Evolutionary conservation across 2,113 vertebrate species (phyloP).

Genomic region (Bettongia penicillata): DNA sequence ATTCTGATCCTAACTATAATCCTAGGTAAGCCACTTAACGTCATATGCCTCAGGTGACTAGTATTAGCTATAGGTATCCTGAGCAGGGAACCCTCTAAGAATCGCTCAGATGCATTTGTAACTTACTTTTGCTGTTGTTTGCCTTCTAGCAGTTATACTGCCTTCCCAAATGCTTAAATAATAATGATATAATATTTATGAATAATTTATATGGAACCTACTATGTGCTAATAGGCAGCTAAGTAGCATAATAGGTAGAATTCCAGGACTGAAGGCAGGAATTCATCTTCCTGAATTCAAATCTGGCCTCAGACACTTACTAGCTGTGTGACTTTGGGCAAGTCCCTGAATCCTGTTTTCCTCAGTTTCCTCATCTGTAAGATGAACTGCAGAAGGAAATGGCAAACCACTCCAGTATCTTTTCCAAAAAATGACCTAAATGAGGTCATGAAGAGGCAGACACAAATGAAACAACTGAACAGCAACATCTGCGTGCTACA

Average conservation of each 20-base stretch:
- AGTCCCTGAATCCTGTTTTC: background rate
- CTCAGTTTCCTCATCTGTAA: background rate
- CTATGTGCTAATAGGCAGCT: background rate
- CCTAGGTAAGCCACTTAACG: background rate
- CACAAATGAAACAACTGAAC: background rate
- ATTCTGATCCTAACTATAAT: background rate
- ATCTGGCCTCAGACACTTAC: background rate
- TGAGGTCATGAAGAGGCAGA: background rate
- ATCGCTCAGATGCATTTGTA: background rate
- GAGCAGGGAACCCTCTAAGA: background rate
- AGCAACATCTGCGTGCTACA: background rate
- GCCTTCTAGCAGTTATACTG: background rate
- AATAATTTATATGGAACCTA: background rate
- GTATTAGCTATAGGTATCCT: background rate
- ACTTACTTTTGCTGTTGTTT: background rate
- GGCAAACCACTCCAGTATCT: background rate
- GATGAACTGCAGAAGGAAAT: background rate
- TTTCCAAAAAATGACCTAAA: too few relatives aligned
- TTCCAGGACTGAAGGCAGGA: background rate
- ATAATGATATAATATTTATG: background rate
- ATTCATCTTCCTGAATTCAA: background rate
- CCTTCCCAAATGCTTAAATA: background rate
- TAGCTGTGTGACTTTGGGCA: background rate
- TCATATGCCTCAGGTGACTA: background rate
- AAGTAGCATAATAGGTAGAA: background rate